Conservation (phyloP, 1,140 invertebrate genomes). For the Nilaparvata lugens region DNA sequence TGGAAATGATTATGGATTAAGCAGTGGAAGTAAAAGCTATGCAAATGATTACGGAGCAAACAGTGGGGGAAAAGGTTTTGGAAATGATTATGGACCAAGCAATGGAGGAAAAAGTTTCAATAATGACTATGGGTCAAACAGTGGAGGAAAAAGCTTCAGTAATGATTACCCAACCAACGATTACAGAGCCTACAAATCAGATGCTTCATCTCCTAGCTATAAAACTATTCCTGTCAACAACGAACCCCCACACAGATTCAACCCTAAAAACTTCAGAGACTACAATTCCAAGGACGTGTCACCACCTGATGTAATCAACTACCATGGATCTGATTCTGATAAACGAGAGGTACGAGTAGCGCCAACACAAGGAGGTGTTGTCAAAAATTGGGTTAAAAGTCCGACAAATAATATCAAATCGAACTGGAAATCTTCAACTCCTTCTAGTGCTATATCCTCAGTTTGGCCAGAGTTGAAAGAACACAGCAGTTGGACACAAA, state of each 20-base stretch:
- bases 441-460: background rate
- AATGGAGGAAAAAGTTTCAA: too few relatives aligned
- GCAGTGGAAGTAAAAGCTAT: background rate
- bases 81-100: background rate
- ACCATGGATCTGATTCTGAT: too few relatives aligned
- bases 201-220: background rate
- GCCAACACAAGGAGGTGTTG: too few relatives aligned
- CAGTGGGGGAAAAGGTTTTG: background rate
- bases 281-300: too few relatives aligned
- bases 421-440: background rate
- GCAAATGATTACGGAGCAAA: background rate
- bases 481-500: background rate
- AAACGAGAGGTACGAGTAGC: too few relatives aligned
- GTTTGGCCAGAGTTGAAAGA: background rate
- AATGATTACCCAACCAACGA: background rate
- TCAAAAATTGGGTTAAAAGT: background rate
- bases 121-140: background rate
- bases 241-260: background rate
- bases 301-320: too few relatives aligned
- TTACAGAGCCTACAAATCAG: background rate
- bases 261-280: too few relatives aligned
- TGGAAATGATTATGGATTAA: background rate
- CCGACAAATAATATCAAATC: background rate
- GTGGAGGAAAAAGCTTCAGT: background rate
- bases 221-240: background rate